Base-by-base conservation (phyloP, 2,797 vertebrate species). In the Megalops cyprinoides region DNA sequence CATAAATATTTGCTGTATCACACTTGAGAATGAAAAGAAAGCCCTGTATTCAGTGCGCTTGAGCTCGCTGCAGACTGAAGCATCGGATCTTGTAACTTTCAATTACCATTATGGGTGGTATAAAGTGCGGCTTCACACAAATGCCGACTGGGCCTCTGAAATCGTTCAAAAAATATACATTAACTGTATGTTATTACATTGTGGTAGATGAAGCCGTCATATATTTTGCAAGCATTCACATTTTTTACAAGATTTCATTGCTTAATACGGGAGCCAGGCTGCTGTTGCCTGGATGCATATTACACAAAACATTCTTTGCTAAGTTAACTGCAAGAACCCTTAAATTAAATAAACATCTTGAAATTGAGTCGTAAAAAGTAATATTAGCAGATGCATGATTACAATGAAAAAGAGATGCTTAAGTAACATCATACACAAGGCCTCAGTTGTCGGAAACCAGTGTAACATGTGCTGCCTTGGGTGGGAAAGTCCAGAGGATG, bases 1-100 rank as follows among this genome's bases (percentile, higher is more conserved):
- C 82, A 91, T 90, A 88, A 91, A 92, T 93, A 93, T 92, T 92
- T 92, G 88, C 87, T 89, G 82, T 84, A 89, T 91, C 86, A 88
- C 89, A 90, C 88, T 89, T 84, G 81, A 90, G 86, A 85, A 79
- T 84, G 53, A 87, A 90, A 88, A 90, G 86, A 92, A 92, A 91
- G 88, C 86, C 6, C 79, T 81, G 86, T 83, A 89, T 91, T 93
- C 85, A 88, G 85, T 81, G 84, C 69, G 44, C 46, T 2, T 5
- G 31, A n/a, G 49, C 31, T 55, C 25, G 37, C 74, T 37, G 49
- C 74, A 5, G 51, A 39, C 48, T 18, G 31, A 8, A 53, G 49
- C 10, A 6, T 53, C 74, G 23, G 51, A 28, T 55, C 48, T 4
- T 37, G 74, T 53, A 76, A 76, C 51, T 37, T 76, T 23, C 31